phyloP scores from a whole-genome alignment of 2,888 invertebrate species.

The Thecophora atra region DNA sequence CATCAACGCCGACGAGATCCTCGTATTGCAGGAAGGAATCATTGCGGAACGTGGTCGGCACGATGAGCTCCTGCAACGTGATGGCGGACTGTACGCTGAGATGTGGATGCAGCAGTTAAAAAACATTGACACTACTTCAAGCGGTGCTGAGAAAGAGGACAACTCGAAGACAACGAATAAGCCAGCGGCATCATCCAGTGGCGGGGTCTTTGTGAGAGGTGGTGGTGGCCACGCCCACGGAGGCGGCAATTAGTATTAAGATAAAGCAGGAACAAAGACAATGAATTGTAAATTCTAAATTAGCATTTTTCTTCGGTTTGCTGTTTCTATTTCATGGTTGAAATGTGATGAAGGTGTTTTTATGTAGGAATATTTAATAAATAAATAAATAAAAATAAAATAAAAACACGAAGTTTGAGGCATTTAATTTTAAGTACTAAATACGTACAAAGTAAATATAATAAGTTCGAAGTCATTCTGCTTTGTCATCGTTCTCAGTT shows the following conservation, averaged over 20 bases:
- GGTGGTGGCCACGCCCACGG: constrained; percentile 55
- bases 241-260: constrained; percentile 43
- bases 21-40: constrained; percentile 90
- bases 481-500: too few relatives aligned
- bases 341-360: constrained; percentile 25
- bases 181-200: constrained; percentile 29
- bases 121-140: constrained; percentile 55
- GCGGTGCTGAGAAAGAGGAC: constrained; percentile 4
- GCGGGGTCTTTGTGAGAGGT: constrained; percentile 46
- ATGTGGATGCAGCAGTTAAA: constrained; percentile 93
- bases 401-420: too few relatives aligned
- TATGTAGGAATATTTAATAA: not conserved
- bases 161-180: not conserved
- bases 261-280: not conserved
- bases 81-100: constrained; percentile 80
- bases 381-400: too few relatives aligned
- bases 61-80: constrained; percentile 73
- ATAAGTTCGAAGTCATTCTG: too few relatives aligned
- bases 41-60: constrained; percentile 90
- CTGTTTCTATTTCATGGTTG: constrained; percentile 13
- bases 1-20: constrained; percentile 92
- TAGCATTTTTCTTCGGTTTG: not conserved
- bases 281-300: not conserved
- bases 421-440: too few relatives aligned
- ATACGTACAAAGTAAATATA: too few relatives aligned